Evolutionary conservation across 2,888 invertebrate species (phyloP), one percentile per base, ranked within the genome.

Genomic region (Ichneumoninae sp.): DNA sequence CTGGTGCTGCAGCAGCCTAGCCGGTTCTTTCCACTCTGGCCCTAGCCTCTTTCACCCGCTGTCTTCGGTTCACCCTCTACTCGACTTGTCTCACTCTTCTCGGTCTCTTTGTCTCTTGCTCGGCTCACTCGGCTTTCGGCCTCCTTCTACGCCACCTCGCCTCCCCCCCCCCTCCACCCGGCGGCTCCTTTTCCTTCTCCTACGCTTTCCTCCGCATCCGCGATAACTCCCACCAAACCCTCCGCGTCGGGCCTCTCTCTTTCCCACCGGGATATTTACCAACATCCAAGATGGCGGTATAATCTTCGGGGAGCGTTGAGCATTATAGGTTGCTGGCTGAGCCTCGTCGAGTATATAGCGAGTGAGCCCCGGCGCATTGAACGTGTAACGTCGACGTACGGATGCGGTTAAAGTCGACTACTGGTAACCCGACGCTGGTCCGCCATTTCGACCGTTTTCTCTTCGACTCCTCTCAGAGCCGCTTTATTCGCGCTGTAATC

Each of bases 241-340:
- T 76, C 60, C 68, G 72, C 30, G 84, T 77, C 77, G 54, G 60
- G 65, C 76, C 82, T 75, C 84, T 72, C 84, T 84, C 80, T 71
- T 71, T 80, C 80, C 77, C 76, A 57, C 89, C 89, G 92, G 91
- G 91, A 93, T 93, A 93, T 93, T 93, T 93, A 93, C 93, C 91
- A 93, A 93, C 93, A 93, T 93, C 91, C 93, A 93, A 93, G 92
- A 93, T 93, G 93, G 93, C 93, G 91, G 90, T 88, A 90, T 92
- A 93, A 93, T 93, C 93, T 92, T 91, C 87, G 89, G 90, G 90
- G 89, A 89, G 88, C 88, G 87, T 86, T 84, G 90, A 90, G 90
- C 83, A 62, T 57, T 47, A 26, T 16, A 47, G 68, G 44, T 54
- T 76, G 52, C 52, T 52, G 76, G 36, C 47, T 66, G 22, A 36